Conservation (phyloP, 2,888 invertebrate species). For the Sarcophaga subvicina region DNA sequence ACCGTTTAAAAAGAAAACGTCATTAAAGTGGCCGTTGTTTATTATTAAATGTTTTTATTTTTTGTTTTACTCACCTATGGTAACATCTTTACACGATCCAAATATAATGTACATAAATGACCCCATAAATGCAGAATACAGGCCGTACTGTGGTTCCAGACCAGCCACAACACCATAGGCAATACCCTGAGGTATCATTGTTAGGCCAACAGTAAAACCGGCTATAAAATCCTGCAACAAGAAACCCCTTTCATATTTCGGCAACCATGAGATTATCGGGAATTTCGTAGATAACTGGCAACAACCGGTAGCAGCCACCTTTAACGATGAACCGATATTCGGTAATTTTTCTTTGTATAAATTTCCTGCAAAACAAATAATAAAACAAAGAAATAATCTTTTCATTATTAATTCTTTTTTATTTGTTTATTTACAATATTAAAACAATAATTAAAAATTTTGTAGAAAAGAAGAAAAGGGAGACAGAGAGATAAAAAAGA, state of each 20-base stretch:
- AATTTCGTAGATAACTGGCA: constrained; percentile 83
- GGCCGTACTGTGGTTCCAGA: constrained; percentile 88
- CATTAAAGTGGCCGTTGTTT: neutral
- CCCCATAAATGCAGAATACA: constrained; percentile 97
- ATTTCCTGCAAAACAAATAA: constrained; percentile 72
- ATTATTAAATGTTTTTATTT: neutral
- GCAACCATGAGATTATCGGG: constrained; percentile 90
- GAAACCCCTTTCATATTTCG: constrained; percentile 86
- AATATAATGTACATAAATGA: constrained; percentile 95
- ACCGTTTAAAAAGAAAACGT: too few species aligned
- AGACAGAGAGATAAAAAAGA: too few species aligned
- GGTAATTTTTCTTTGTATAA: constrained; percentile 79
- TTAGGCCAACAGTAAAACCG: constrained; percentile 91
- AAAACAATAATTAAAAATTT: too few species aligned
- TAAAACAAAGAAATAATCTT: neutral
- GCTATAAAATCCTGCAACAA: constrained; percentile 91
- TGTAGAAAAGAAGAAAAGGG: too few species aligned
- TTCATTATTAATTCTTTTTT: too few species aligned
- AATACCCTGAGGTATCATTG: constrained; percentile 92
- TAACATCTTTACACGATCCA: constrained; percentile 92
- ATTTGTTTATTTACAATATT: too few species aligned
- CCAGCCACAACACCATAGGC: constrained; percentile 92
- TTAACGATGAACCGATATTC: constrained; percentile 73
- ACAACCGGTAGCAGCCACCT: constrained; percentile 78
- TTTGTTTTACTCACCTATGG: constrained; percentile 84